Base-by-base conservation (phyloP, 2,797 vertebrate species). In the Phrynocephalus forsythii region DNA sequence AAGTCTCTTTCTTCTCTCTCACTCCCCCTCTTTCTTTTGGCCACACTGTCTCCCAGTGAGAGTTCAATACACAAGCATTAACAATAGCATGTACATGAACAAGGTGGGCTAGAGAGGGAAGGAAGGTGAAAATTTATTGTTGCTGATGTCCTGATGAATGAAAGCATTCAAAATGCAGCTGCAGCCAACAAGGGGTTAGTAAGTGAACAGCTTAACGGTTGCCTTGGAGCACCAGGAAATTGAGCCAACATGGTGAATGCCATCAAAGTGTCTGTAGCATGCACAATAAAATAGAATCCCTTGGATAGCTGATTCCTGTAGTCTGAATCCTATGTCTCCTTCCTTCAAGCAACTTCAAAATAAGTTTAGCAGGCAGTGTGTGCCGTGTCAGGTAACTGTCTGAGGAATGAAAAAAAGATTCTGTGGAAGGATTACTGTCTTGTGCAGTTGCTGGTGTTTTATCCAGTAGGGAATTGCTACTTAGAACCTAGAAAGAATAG, bases 101-200 rank as follows among this genome's bases (percentile, higher is more conserved):
- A 88, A 90, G 90, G 87, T 95, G 77, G 93, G 84, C 82, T 77
- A 89, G 77, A 93, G 91, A 93, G 91, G 91, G 92, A 92, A 88
- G 89, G 92, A 94, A 94, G 90, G 92, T 90, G 93, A 93, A 92
- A 95, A 96, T 96, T 96, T 96, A 95, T 94, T 94, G 91, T 93
- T 93, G 89, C 91, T 38, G 78, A 90, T 92, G 85, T 90, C 91
- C 95, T 95, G 95, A 95, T 96, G 95, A 96, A 96, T 96, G 92
- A 92, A 94, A 85, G 93, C 90, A 96, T 97, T 96, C 96, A 95
- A 97, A 96, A 90, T 96, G 95, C 96, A 97, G 96, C 96, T 96
- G 96, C 93, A 95, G 94, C 93, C 60, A 30, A 76, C 76, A 85
- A 93, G 88, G 91, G 87, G 87, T 88, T 95, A 88, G 92, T 93